Conservation (phyloP, 2,888 invertebrate species). For the Beris chalybata region DNA sequence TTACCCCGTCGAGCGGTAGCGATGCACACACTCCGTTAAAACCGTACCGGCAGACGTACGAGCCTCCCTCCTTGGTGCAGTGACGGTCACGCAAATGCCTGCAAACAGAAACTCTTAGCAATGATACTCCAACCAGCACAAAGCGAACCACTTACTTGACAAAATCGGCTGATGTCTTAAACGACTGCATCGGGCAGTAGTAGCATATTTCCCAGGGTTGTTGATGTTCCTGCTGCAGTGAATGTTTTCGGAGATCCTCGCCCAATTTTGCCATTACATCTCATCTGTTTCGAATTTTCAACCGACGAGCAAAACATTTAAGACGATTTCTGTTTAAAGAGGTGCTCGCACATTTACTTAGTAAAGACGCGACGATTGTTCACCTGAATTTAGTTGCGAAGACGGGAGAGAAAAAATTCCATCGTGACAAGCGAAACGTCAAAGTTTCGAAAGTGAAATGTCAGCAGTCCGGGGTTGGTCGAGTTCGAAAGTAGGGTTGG, state of each 20-base stretch:
- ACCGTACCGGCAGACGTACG: constrained; percentile 85
- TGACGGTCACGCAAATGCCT: constrained; percentile 80
- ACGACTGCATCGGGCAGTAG: constrained; percentile 64
- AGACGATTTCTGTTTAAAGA: background rate
- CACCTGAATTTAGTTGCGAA: background rate
- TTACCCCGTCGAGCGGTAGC: constrained; percentile 85
- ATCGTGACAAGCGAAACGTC: constrained; percentile 34
- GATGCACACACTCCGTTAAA: constrained; percentile 84
- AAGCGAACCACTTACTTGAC: constrained; percentile 58
- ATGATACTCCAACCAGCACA: background rate
- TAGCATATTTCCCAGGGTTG: constrained; percentile 64
- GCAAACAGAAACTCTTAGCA: constrained; percentile 45
- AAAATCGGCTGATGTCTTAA: constrained; percentile 63
- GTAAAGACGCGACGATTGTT: background rate
- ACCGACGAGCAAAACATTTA: background rate
- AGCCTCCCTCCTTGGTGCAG: constrained; percentile 82
- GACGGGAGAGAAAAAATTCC: constrained; percentile 25
- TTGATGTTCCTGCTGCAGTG: constrained; percentile 29
- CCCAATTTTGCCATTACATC: constrained; percentile 33
- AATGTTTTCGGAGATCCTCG: constrained; percentile 29
- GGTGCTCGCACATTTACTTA: constrained; percentile 1
- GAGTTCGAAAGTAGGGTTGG: too few species aligned
- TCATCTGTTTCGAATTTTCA: background rate
- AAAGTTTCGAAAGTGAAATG: constrained; percentile 22
- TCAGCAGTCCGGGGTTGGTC: constrained; percentile 7